Evolutionary conservation across 2,888 invertebrate species (phyloP), one percentile per base, ranked within the genome.

Genomic region (Hipparchia semele): DNA sequence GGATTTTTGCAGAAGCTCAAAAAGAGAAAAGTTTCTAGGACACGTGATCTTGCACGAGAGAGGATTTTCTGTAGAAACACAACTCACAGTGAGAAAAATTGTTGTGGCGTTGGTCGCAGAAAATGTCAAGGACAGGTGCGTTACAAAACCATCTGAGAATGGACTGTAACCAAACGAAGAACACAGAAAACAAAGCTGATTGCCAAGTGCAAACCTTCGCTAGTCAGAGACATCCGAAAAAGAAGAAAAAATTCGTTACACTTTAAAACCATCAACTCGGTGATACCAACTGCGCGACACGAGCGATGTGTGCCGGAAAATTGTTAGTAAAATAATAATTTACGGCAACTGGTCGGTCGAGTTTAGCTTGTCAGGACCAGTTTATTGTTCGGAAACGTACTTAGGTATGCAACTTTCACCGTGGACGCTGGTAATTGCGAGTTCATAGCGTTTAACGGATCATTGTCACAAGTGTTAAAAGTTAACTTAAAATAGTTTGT

Each of bases 371-470:
- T 83, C 85, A 84, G 84, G 86, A 85, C 86, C 84, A 86, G 86
- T 87, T 87, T 84, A 85, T 85, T 87, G 86, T 86, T 86, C 82
- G 76, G 80, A 82, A 79, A 81, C 80, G 80, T 80, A 83, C 83
- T 82, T 81, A 83, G 80, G 78, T 82, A 82, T 81, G 80, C 81
- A 79, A 84, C 87, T 87, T 87, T 87, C 87, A 85, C 86, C 84
- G 73, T 80, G 80, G 79, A 79, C 80, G 76, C 78, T 78, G 76
- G 79, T 80, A 78, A 82, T 80, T 79, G 80, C 82, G 78, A 77
- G 73, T 71, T 74, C 78, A 76, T 77, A 77, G 73, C 76, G 79
- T 78, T 78, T 78, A 78, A 77, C 79, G 76, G 79, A 80, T 78
- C 79, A 78, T 76, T 79, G 79, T 79, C 73, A 53, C 70, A 46